A percentile compares a stretch with the other conserved stretches of the same genome.
These are phyloP conservation scores for Corydoras sp. DNA, from an alignment of 2,113 vertebrate species.

Conservation along the genomic window DNA sequence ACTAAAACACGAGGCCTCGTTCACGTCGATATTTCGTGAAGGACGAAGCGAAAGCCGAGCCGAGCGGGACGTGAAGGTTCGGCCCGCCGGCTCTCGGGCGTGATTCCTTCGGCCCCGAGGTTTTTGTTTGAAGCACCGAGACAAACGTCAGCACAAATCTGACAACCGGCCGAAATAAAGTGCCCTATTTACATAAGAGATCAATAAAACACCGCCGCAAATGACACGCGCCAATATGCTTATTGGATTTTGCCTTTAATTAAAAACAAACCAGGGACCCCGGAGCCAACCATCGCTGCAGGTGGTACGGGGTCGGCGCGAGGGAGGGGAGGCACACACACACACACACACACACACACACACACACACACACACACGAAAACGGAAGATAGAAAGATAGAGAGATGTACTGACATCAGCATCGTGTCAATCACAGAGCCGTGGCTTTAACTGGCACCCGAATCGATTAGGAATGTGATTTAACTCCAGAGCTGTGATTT, in stretches of 20 bases:
- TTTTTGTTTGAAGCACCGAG: constrained; percentile 3
- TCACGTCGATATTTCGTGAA: too few relatives aligned
- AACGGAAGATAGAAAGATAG: not conserved
- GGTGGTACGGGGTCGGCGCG: constrained; percentile 19
- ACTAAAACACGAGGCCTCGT: too few relatives aligned
- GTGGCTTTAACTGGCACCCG: constrained; percentile 12
- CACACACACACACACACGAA: too few relatives aligned
- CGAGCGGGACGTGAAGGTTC: not conserved
- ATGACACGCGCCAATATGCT: constrained; percentile 63
- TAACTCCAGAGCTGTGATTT: constrained; percentile 14
- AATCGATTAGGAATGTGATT: constrained; percentile 30
- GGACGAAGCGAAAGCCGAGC: too few relatives aligned
- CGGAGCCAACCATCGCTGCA: constrained; percentile 43
- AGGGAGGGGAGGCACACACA: constrained; percentile 31
- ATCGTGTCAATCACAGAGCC: constrained; percentile 50
- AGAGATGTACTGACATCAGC: constrained; percentile 26
- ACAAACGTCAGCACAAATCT: constrained; percentile 29
- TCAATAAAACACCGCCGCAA: constrained; percentile 61
- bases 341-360: too few relatives aligned
- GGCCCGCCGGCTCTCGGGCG: not conserved
- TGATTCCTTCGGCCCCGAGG: constrained; percentile 5
- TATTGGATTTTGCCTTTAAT: constrained; percentile 68
- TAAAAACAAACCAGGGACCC: constrained; percentile 58
- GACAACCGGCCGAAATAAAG: constrained; percentile 52
- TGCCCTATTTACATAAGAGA: constrained; percentile 59